Percentiles rank a stretch among this genome's conserved stretches.
Evolutionary conservation across 2,113 vertebrate genomes (phyloP).

Genomic region (Stegastes partitus): DNA sequence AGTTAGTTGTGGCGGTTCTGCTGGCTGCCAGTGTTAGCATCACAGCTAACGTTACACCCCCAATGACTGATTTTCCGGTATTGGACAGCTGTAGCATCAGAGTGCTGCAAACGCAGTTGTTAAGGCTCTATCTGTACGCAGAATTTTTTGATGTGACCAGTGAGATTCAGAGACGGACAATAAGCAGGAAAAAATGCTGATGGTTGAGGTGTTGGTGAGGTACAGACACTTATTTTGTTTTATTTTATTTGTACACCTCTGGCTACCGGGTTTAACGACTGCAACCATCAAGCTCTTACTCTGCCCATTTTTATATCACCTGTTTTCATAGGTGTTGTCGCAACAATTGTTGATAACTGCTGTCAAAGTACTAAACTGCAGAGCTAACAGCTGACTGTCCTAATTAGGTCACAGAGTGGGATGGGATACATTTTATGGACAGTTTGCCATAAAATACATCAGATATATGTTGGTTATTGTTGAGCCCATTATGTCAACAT

Average conservation of each 20-base stretch:
- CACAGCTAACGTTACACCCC: conserved; percentile 39
- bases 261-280: background rate
- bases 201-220: conserved; percentile 5
- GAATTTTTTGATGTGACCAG: too few relatives aligned
- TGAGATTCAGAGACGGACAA: background rate
- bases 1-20: background rate
- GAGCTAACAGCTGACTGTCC: too few relatives aligned
- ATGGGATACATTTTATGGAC: background rate
- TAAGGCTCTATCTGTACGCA: too few relatives aligned
- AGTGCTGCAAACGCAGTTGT: too few relatives aligned
- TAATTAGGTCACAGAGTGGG: conserved; percentile 17
- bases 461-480: too few relatives aligned
- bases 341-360: background rate
- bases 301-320: too few relatives aligned
- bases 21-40: conserved; percentile 47
- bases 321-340: background rate
- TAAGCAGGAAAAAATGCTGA: background rate
- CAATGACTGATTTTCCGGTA: background rate
- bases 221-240: background rate
- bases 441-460: too few relatives aligned
- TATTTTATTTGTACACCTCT: background rate
- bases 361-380: conserved; percentile 16
- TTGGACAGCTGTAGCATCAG: too few relatives aligned
- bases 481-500: too few relatives aligned
- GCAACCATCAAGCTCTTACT: background rate